Percentiles rank a stretch among this genome's conserved stretches.
These are phyloP conservation scores for Magallana angulata DNA, from an alignment of 1,140 invertebrate species.

Conservation along the genomic window DNA sequence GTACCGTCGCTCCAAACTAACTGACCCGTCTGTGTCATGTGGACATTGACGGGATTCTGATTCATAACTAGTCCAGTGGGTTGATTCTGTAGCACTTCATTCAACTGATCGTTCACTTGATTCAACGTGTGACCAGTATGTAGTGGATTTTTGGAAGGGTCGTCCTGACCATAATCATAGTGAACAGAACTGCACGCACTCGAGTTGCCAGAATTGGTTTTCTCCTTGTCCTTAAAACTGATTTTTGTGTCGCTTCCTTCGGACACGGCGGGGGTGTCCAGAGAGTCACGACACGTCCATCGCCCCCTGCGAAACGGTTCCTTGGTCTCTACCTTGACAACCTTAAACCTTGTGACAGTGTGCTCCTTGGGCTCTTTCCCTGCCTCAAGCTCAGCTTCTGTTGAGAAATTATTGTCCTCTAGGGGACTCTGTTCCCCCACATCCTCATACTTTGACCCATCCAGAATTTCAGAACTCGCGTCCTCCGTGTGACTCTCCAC, in stretches of 20 bases:
- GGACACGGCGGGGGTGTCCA: conserved; percentile 86
- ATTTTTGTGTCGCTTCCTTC: conserved; percentile 64
- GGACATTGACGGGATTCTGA: conserved; percentile 13
- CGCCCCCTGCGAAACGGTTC: conserved; percentile 95
- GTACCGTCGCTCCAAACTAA: conserved; percentile 43
- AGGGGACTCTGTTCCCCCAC: conserved; percentile 69
- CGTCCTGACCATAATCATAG: conserved; percentile 72
- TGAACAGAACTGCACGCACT: conserved; percentile 74
- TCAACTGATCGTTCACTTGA: not conserved
- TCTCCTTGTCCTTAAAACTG: conserved; percentile 57
- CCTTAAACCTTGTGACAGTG: conserved; percentile 86
- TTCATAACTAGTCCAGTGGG: not conserved
- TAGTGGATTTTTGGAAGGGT: conserved; percentile 73
- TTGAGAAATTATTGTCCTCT: conserved; percentile 59
- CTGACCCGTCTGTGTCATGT: conserved; percentile 40
- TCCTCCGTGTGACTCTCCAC: conserved; percentile 92
- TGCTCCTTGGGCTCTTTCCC: conserved; percentile 48
- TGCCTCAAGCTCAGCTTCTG: conserved; percentile 15
- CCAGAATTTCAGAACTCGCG: conserved; percentile 82
- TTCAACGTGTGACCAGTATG: not conserved
- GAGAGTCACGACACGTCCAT: conserved; percentile 97
- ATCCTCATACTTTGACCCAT: conserved; percentile 75
- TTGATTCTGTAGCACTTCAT: conserved; percentile 18
- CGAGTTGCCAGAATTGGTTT: conserved; percentile 69
- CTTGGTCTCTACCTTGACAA: conserved; percentile 95